Percentiles rank a stretch among this genome's conserved stretches.
phyloP scores from a whole-genome alignment of 1,140 invertebrate species.

The Drosophila burlai region DNA sequence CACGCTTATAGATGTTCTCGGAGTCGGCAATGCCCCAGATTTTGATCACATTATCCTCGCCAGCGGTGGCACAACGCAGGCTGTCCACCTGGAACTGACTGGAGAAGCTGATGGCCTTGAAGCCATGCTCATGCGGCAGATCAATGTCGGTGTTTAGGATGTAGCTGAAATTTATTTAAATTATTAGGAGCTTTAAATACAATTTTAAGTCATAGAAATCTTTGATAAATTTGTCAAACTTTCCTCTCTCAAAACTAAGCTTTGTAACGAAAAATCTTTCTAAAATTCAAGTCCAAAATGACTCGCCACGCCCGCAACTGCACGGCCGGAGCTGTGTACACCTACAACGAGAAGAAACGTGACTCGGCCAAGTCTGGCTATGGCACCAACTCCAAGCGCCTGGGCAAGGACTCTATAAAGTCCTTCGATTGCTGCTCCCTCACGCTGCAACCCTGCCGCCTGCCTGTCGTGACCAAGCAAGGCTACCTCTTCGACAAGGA shows the following conservation, averaged over 20 bases:
- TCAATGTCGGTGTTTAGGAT: conserved; percentile 91
- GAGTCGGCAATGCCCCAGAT: conserved; percentile 89
- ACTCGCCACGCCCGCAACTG: conserved; percentile 98
- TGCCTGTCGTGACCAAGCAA: conserved; percentile 88
- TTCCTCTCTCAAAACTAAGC: background rate
- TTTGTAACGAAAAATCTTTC: background rate
- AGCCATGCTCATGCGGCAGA: conserved; percentile 88
- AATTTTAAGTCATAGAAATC: too few relatives aligned
- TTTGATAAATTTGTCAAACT: background rate
- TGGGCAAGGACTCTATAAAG: conserved; percentile 97
- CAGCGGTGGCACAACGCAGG: conserved; percentile 88
- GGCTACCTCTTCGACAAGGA: conserved; percentile 99
- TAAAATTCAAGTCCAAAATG: conserved; percentile 86
- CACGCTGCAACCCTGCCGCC: conserved; percentile 93
- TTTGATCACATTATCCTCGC: conserved; percentile 90
- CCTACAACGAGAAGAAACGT: conserved; percentile 99
- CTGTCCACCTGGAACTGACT: conserved; percentile 86
- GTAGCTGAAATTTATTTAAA: conserved; percentile 86
- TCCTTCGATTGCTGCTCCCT: conserved; percentile 99
- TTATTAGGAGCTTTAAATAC: background rate
- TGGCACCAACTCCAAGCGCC: conserved; percentile 92
- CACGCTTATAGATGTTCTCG: conserved; percentile 86
- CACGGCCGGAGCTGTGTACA: conserved; percentile 99
- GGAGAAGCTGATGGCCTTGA: conserved; percentile 89
- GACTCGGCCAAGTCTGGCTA: conserved; percentile 97